Percentiles rank a stretch among this genome's conserved stretches.
These are phyloP conservation scores for Onchidella celtica DNA, from an alignment of 2,888 invertebrate genomes.

Conservation along the genomic window DNA sequence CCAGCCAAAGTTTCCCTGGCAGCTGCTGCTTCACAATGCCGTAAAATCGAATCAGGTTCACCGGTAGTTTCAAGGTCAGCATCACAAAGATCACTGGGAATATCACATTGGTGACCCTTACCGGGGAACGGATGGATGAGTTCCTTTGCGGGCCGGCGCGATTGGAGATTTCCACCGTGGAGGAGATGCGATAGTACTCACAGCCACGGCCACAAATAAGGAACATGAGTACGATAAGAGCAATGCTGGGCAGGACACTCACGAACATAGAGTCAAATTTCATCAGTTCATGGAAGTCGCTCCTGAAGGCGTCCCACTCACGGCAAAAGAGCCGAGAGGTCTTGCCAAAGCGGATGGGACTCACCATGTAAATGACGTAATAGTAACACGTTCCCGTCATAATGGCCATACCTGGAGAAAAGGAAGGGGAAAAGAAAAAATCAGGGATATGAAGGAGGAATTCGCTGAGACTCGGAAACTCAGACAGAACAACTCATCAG, in stretches of 20 bases:
- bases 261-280: conserved; percentile 67
- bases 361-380: conserved; percentile 70
- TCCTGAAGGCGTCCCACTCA: conserved; percentile 51
- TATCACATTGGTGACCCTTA: conserved; percentile 51
- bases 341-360: conserved; percentile 45
- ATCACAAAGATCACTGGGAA: conserved; percentile 52
- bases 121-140: conserved; percentile 27
- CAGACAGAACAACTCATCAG: too few relatives aligned
- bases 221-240: conserved; percentile 61
- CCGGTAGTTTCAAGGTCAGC: conserved; percentile 50
- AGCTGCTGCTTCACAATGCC: neutral
- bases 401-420: conserved; percentile 36
- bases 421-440: neutral
- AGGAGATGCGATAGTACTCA: conserved; percentile 60
- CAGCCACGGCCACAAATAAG: conserved; percentile 63
- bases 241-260: conserved; percentile 61
- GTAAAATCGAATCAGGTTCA: conserved; percentile 40
- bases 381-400: conserved; percentile 62
- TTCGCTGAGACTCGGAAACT: too few relatives aligned
- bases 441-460: neutral
- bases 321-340: conserved; percentile 28
- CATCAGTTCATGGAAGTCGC: conserved; percentile 55
- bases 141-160: neutral
- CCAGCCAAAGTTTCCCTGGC: neutral
- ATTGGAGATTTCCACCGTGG: conserved; percentile 42